Percentiles rank a stretch among this genome's conserved stretches.
Evolutionary conservation across 2,797 vertebrate genomes (phyloP).

Genomic region (Ibycter americanus): DNA sequence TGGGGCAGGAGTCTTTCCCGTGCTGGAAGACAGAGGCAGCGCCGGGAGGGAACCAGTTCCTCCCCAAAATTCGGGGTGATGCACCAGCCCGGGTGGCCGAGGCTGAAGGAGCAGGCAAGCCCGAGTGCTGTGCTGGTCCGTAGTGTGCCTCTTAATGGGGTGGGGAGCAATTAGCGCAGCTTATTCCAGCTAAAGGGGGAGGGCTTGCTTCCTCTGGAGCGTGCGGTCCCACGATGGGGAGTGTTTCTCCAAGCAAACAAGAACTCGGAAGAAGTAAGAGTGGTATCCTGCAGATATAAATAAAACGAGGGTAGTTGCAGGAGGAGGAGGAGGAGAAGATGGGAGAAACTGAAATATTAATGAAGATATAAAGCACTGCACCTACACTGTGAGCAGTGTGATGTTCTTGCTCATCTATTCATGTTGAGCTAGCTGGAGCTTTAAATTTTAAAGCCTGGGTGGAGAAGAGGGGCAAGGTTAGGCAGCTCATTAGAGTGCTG

Average conservation of each 20-base stretch:
- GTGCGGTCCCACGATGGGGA: neutral
- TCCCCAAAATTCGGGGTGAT: neutral
- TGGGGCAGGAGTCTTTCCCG: accelerated
- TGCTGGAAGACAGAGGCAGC: neutral
- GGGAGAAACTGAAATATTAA: slow-evolving; percentile 76
- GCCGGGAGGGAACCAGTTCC: neutral
- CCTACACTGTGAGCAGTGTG: slow-evolving; percentile 52
- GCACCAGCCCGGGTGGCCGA: accelerated
- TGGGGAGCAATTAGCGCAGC: neutral
- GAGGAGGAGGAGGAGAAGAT: slow-evolving; percentile 62
- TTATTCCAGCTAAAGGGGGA: neutral
- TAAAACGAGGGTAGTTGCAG: slow-evolving; percentile 64
- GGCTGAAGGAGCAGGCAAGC: neutral
- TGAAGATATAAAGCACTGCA: slow-evolving; percentile 72
- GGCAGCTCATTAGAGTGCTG: slow-evolving; percentile 7
- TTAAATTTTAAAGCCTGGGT: slow-evolving; percentile 54
- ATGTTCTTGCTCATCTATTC: slow-evolving; percentile 67
- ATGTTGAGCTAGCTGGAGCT: slow-evolving; percentile 37
- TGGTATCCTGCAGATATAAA: slow-evolving; percentile 55
- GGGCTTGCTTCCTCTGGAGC: neutral
- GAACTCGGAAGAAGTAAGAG: neutral
- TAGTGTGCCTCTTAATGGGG: neutral
- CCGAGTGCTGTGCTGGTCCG: accelerated
- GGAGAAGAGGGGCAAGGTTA: slow-evolving; percentile 57
- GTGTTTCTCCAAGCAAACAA: neutral